phyloP scores from a whole-genome alignment of 2,888 invertebrate genomes.

The Tetragnatha montana region DNA sequence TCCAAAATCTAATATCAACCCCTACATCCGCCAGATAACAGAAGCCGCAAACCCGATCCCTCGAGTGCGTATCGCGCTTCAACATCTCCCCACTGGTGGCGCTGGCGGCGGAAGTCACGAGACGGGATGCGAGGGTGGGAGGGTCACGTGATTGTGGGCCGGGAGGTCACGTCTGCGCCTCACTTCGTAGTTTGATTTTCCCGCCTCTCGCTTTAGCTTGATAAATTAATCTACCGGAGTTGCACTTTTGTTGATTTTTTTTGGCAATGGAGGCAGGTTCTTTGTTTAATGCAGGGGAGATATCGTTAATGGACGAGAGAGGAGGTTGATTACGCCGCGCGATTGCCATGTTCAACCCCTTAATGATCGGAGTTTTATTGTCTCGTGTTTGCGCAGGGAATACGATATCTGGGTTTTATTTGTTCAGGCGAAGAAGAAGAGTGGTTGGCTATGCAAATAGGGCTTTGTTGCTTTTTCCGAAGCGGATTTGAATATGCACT shows the following conservation, averaged over 20 bases:
- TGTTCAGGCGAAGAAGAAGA: not conserved
- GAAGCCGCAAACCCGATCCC: slow-evolving; percentile 19
- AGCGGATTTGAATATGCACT: not conserved
- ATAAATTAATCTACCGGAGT: slow-evolving; percentile 43
- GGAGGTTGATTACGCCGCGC: not conserved
- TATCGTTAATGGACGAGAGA: not conserved
- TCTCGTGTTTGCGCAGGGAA: not conserved
- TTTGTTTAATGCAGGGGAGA: not conserved
- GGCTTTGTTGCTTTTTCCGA: not conserved
- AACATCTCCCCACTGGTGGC: slow-evolving; percentile 39
- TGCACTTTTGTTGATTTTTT: slow-evolving; percentile 23
- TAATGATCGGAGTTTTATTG: not conserved
- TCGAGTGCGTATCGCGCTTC: slow-evolving; percentile 18
- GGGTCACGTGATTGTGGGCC: slow-evolving; percentile 42
- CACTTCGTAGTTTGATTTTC: slow-evolving; percentile 21
- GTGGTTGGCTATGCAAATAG: not conserved
- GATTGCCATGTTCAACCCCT: not conserved
- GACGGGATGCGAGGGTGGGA: slow-evolving; percentile 35
- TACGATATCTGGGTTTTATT: not conserved
- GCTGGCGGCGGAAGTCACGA: slow-evolving; percentile 55
- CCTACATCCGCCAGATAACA: slow-evolving; percentile 40
- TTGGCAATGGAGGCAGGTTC: not conserved
- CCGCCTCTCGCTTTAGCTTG: slow-evolving; percentile 22
- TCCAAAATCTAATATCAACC: slow-evolving; percentile 22
- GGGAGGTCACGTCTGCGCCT: slow-evolving; percentile 64